Conservation (phyloP, 1,140 invertebrate species). For the Protaetia brevitarsis region DNA sequence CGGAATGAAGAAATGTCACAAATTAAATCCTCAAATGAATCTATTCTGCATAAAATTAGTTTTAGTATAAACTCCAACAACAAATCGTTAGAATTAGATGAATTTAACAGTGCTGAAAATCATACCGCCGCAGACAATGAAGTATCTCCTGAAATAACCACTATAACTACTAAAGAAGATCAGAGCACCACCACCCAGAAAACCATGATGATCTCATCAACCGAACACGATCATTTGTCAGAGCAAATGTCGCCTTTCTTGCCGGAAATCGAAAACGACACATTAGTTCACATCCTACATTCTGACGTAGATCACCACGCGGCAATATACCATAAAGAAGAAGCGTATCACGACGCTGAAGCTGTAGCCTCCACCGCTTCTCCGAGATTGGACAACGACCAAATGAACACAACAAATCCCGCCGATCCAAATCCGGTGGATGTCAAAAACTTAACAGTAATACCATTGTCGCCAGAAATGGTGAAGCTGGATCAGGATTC, state of each 20-base stretch:
- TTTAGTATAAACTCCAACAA: too few relatives aligned
- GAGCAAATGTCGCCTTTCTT: constrained; percentile 63
- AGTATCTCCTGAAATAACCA: neutral
- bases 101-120: neutral
- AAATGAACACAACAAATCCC: constrained; percentile 47
- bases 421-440: constrained; percentile 38
- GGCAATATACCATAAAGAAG: neutral
- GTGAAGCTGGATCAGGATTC: constrained; percentile 4
- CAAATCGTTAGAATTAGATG: neutral
- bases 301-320: constrained; percentile 39
- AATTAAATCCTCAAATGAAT: too few relatives aligned
- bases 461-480: constrained; percentile 28
- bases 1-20: too few relatives aligned
- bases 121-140: neutral
- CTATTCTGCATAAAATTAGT: too few relatives aligned
- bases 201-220: neutral
- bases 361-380: constrained; percentile 23
- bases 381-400: constrained; percentile 45
- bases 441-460: constrained; percentile 24
- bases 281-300: constrained; percentile 55
- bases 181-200: too few relatives aligned
- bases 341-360: neutral
- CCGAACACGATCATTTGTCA: neutral
- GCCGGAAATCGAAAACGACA: constrained; percentile 60
- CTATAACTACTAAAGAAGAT: too few relatives aligned